Percentiles rank a stretch among this genome's conserved stretches.
Conservation (phyloP, 2,797 vertebrate genomes). For the Florisuga fusca region DNA sequence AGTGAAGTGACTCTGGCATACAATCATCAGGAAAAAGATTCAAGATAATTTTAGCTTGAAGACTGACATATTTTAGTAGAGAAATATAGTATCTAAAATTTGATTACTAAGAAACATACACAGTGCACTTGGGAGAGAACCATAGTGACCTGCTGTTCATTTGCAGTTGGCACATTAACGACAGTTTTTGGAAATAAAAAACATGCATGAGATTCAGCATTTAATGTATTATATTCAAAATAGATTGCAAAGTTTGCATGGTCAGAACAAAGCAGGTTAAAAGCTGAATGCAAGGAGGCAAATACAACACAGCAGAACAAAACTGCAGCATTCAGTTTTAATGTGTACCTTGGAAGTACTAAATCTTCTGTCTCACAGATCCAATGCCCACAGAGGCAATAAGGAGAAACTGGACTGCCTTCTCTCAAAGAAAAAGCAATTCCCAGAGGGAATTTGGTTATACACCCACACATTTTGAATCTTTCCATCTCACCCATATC, state of each 20-base stretch:
- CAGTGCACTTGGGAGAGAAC: neutral
- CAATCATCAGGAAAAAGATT: neutral
- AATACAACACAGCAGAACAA: neutral
- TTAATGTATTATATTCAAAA: neutral
- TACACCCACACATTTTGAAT: neutral
- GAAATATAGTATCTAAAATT: neutral
- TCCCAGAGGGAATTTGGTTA: neutral
- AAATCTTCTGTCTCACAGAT: neutral
- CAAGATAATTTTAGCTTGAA: neutral
- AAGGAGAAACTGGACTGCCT: neutral
- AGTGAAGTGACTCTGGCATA: neutral
- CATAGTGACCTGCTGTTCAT: neutral
- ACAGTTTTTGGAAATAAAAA: neutral
- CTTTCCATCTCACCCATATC: neutral
- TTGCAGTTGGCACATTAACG: neutral
- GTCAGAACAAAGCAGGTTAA: neutral
- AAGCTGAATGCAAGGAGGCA: neutral
- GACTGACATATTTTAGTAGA: neutral
- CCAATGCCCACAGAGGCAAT: neutral
- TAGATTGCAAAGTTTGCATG: neutral
- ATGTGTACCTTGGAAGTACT: neutral
- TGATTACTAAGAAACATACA: neutral
- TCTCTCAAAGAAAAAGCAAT: neutral
- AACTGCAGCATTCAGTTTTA: neutral
- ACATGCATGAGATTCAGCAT: neutral